A percentile compares a stretch with the other conserved stretches of the same genome.
phyloP scores from a whole-genome alignment of 2,797 vertebrate species.

The Meriones psammophilus region DNA sequence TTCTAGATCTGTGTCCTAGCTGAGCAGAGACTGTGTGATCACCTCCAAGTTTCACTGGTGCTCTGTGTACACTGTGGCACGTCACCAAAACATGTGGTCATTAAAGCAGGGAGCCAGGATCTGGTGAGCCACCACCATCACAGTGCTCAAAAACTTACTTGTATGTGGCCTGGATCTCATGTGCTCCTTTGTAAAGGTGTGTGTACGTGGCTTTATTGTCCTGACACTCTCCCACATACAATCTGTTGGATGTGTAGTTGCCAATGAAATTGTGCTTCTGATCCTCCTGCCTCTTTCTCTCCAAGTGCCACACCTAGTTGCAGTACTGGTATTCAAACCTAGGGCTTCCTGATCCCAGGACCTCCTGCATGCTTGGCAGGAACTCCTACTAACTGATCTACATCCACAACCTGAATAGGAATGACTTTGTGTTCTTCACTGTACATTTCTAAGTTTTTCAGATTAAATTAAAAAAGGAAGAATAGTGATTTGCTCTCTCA shows the following conservation, averaged over 20 bases:
- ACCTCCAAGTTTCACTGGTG: neutral
- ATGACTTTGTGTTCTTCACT: neutral
- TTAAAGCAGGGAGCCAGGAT: neutral
- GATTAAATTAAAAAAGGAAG: slow-evolving; percentile 18
- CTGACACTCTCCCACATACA: too few species aligned
- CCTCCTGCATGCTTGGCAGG: neutral
- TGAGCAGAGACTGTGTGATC: neutral
- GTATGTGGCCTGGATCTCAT: neutral
- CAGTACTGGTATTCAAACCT: neutral
- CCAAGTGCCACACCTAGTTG: neutral
- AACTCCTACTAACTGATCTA: neutral
- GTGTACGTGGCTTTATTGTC: neutral
- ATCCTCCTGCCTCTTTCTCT: neutral
- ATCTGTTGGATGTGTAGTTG: neutral
- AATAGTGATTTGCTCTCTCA: neutral
- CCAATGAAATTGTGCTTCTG: neutral
- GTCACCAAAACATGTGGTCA: too few species aligned
- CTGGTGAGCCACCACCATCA: neutral
- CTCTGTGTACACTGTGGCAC: neutral
- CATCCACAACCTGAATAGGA: neutral
- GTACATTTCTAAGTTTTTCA: neutral
- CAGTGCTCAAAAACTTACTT: neutral
- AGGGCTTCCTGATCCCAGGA: neutral
- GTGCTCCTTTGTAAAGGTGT: accelerated
- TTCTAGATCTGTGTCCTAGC: neutral